Base-by-base conservation (phyloP, 2,888 invertebrate genomes). In the Hydraecia micacea region DNA sequence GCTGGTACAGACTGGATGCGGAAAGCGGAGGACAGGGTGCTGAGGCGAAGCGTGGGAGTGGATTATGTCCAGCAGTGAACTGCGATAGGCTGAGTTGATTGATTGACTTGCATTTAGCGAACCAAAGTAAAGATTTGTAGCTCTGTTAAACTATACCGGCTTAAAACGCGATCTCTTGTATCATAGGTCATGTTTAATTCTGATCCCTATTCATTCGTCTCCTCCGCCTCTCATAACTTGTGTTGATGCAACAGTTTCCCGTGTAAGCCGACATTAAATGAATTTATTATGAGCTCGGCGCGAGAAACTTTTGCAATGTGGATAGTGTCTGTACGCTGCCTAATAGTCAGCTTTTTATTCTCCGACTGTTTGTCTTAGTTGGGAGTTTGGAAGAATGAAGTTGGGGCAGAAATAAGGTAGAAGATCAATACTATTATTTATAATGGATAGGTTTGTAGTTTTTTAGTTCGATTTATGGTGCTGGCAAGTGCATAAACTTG, bases 261-360 rank as follows among this genome's bases (percentile, higher is more conserved):
- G 70, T 85, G 84, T 87, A 87, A 91, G 90, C 88, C 83, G 87
- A 90, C 91, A 90, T 92, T 91, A 92, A 93, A 94, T 94, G 93
- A 95, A 94, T 95, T 93, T 93, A 93, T 94, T 93, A 94, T 93
- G 92, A 93, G 89, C 83, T 75, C 84, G 83, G 87, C 86, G 86
- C 85, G 88, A 79, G 86, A 88, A 93, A 94, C 90, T 94, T 93
- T 92, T 89, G 92, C 91, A 92, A 93, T 94, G 92, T 91, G 91
- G 87, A 91, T 92, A 91, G 90, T 82, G 78, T 84, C 52, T 66
- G 69, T 74, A 74, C 77, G 42, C 69, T 68, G 36, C 60, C 66
- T 73, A 81, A 84, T 81, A 79, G 80, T 83, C 68, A 82, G 73
- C 63, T 78, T 88, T 86, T 82, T 52, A 77, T 75, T 80, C 65